phyloP scores from a whole-genome alignment of 2,113 vertebrate species.

The Nycticorax nycticorax region DNA sequence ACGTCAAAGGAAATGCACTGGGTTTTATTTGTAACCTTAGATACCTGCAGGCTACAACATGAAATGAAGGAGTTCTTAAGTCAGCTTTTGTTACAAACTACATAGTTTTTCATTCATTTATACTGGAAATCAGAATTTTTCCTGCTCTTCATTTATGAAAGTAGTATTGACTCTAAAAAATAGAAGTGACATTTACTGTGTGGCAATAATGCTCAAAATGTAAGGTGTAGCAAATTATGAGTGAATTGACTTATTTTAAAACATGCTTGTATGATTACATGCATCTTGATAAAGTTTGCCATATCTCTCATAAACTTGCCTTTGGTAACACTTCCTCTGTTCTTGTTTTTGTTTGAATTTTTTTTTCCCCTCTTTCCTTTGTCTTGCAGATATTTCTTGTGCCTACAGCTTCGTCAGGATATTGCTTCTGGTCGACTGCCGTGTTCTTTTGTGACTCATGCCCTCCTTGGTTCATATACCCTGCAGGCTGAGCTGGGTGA shows the following conservation, averaged over 20 bases:
- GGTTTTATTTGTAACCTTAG: background rate
- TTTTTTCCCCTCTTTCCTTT: background rate
- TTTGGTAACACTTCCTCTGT: background rate
- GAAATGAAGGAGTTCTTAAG: background rate
- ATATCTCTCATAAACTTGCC: background rate
- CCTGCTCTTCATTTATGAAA: background rate
- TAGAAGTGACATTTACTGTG: background rate
- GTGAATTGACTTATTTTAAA: background rate
- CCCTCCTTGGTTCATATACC: conserved; percentile 84
- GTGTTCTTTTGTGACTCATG: conserved; percentile 86
- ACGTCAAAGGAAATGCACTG: background rate
- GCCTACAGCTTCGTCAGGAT: conserved; percentile 88
- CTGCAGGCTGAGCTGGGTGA: conserved; percentile 93
- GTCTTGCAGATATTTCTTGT: conserved; percentile 83
- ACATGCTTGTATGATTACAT: background rate
- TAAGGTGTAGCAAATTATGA: background rate
- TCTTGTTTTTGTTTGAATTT: background rate
- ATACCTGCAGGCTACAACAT: background rate
- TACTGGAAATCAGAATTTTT: background rate
- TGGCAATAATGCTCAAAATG: background rate
- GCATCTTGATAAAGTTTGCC: background rate
- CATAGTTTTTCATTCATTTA: background rate
- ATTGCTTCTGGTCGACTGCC: conserved; percentile 83
- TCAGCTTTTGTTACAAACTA: background rate
- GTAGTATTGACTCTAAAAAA: background rate